Conservation (phyloP, 2,797 vertebrate genomes). For the Tragopan temminckii region DNA sequence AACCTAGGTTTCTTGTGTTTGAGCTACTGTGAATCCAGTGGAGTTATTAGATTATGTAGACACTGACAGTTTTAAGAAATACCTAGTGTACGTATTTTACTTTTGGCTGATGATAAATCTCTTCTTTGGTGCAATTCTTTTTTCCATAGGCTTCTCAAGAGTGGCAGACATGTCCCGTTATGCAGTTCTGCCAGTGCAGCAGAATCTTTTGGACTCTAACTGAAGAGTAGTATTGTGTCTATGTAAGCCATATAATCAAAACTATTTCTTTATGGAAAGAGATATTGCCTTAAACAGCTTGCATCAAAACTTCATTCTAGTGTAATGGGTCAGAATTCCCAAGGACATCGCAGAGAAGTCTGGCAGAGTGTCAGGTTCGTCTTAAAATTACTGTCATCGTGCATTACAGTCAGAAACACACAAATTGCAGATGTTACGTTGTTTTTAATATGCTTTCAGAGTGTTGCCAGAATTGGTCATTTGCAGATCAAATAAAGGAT, state of each 20-base stretch:
- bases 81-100: not conserved
- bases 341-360: not conserved
- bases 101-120: not conserved
- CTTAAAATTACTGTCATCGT: slow-evolving; percentile 32
- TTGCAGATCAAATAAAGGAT: slow-evolving; percentile 7
- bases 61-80: not conserved
- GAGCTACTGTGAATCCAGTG: not conserved
- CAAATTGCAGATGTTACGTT: not conserved
- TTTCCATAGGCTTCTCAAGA: not conserved
- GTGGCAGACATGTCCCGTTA: not conserved
- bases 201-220: not conserved
- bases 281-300: not conserved
- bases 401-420: slow-evolving; percentile 45
- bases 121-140: not conserved
- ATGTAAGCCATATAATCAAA: not conserved
- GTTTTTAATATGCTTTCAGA: slow-evolving; percentile 7
- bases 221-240: not conserved
- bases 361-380: slow-evolving; percentile 24
- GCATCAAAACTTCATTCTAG: not conserved
- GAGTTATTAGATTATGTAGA: not conserved
- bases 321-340: slow-evolving; percentile 28
- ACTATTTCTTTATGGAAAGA: not conserved
- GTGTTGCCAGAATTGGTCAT: slow-evolving; percentile 35
- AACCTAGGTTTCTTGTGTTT: not conserved
- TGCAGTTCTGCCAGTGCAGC: not conserved